Percentiles rank a stretch among this genome's conserved stretches.
These are phyloP conservation scores for Henicopernis longicauda DNA, from an alignment of 2,113 vertebrate genomes.

Conservation along the genomic window DNA sequence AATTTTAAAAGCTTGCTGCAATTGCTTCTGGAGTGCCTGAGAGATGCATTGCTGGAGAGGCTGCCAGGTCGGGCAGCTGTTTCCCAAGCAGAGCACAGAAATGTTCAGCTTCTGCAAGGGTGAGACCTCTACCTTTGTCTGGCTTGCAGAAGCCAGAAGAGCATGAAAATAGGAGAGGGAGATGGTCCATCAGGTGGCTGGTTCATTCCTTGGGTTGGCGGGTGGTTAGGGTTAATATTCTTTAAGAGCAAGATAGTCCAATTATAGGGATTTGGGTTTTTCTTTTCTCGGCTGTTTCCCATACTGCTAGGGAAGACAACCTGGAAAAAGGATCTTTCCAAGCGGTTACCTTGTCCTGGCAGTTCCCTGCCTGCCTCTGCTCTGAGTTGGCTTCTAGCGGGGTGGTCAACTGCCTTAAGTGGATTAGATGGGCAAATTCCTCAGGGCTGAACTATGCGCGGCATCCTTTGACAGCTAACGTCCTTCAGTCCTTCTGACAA, in stretches of 20 bases:
- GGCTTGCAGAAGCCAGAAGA: not conserved
- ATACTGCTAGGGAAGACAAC: not conserved
- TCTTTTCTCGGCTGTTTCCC: not conserved
- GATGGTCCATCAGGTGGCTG: too few species aligned
- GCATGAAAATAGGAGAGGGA: not conserved
- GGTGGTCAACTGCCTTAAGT: not conserved
- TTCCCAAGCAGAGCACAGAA: not conserved
- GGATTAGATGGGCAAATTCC: not conserved
- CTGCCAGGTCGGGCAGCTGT: not conserved
- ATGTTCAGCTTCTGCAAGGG: not conserved
- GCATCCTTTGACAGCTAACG: not conserved
- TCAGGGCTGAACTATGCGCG: not conserved
- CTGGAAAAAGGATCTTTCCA: not conserved
- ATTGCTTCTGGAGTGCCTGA: not conserved
- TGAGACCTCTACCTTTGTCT: not conserved
- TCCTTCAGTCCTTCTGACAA: not conserved
- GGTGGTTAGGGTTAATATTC: not conserved
- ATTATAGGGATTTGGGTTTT: fast-evolving
- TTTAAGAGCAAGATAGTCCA: too few species aligned
- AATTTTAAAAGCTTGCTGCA: not conserved
- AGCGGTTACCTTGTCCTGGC: not conserved
- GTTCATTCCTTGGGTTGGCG: not conserved
- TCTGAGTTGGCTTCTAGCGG: not conserved
- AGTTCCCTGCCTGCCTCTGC: not conserved
- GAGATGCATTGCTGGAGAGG: not conserved